phyloP scores from a whole-genome alignment of 2,113 vertebrate species.

The Mustela lutreola region DNA sequence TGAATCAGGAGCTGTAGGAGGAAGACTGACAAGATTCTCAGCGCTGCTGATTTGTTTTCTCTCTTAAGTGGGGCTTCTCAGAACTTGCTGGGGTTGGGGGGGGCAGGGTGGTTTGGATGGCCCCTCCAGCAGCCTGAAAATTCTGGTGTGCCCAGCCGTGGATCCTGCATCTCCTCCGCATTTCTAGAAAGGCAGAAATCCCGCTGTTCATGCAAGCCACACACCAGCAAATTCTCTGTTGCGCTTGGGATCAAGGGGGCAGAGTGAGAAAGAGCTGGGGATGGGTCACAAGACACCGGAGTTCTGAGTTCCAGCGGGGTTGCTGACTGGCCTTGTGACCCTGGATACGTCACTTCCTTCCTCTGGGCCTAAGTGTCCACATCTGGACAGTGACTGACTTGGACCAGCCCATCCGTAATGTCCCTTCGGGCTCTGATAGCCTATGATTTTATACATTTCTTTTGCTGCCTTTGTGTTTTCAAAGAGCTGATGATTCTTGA shows the following conservation, averaged over 20 bases:
- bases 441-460: neutral
- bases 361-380: neutral
- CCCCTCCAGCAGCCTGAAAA: neutral
- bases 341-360: neutral
- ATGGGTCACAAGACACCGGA: neutral
- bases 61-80: neutral
- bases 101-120: neutral
- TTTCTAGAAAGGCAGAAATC: neutral
- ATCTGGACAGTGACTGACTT: neutral
- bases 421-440: neutral
- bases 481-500: neutral
- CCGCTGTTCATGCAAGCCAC: accelerated
- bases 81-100: neutral
- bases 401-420: neutral
- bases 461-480: conserved; percentile 10
- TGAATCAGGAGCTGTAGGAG: conserved; percentile 61
- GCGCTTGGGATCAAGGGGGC: neutral
- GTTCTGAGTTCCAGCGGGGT: neutral
- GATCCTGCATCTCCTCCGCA: no score
- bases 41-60: neutral
- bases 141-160: neutral
- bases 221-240: neutral
- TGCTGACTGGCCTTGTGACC: neutral
- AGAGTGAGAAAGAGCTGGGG: neutral
- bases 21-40: conserved; percentile 41